phyloP scores from a whole-genome alignment of 2,888 invertebrate genomes.

The Leucophenga montana region DNA sequence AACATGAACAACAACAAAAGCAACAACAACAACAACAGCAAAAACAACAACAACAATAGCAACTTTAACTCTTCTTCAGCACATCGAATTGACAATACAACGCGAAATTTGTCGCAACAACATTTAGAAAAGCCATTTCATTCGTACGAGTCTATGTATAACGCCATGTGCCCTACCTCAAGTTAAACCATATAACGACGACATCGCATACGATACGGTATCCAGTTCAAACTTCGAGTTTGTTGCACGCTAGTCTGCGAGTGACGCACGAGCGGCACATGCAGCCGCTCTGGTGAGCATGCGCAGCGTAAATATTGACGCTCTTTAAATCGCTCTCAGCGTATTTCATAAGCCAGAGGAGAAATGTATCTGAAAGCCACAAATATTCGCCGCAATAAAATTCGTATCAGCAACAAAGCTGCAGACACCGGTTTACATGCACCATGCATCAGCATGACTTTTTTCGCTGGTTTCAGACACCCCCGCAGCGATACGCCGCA shows the following conservation, averaged over 20 bases:
- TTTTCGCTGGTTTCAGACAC: too few relatives aligned
- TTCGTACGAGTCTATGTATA: not conserved
- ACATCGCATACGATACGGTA: not conserved
- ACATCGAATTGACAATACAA: not conserved
- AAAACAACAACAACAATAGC: not conserved
- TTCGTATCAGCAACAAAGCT: constrained; percentile 17
- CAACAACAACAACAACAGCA: not conserved
- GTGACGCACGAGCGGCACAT: not conserved
- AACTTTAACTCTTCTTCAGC: not conserved
- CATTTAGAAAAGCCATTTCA: not conserved
- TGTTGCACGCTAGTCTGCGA: not conserved
- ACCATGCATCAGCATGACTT: too few relatives aligned
- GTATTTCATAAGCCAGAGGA: not conserved
- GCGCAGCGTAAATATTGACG: constrained; percentile 37
- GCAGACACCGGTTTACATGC: too few relatives aligned
- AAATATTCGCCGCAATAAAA: constrained; percentile 40
- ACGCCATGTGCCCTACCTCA: constrained; percentile 17
- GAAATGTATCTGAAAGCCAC: not conserved
- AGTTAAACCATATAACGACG: not conserved
- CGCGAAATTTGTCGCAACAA: constrained; percentile 10
- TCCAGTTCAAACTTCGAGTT: constrained; percentile 3
- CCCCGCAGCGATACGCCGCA: too few relatives aligned
- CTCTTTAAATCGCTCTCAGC: constrained; percentile 40
- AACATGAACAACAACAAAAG: not conserved
- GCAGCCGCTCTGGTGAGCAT: constrained; percentile 50